Evolutionary conservation across 1,140 invertebrate species (phyloP), one percentile per base, ranked within the genome.

Genomic region (Leucophenga varia): DNA sequence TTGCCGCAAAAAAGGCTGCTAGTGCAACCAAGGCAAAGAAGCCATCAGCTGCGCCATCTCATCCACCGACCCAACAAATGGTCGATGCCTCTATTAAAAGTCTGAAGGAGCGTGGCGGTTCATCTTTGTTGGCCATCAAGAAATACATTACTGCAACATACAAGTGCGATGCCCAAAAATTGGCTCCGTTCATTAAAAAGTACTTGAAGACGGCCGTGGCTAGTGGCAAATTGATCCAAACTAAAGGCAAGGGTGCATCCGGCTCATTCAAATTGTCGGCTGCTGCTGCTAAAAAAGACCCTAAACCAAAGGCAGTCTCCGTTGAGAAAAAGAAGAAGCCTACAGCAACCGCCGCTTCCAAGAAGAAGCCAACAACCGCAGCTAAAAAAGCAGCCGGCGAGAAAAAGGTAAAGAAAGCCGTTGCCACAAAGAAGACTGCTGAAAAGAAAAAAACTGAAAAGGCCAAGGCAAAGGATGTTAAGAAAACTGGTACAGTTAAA

Each of bases 91-190:
- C 84, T 10, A 85, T 86, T 55, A 77, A 75, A 39, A 76, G 71
- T 25, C 64, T 86, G 44, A 84, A 84, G 48, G 82, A 84, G 54
- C 76, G 80, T 36, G 78, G 78, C 43, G 83, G 82, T 12, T 84
- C 81, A 1, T 84, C 82, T 1, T 65, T 83, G 22, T 78, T 81
- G 52, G 82, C 82, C 8, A 84, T 85, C 64, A 84, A 84, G 65
- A 85, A 85, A 60, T 84, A 84, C 72, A 80, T 84, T 40, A 63
- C 76, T 13, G 74, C 78, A 3, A 79, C 77, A 34, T 83, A 82
- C 73, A 82, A 81, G 37, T 49, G 46, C 25, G 50, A 83, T 68
- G 75, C 77, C 12, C 80, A 82, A 45, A 82, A 81, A 64, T 56
- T 79, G 47, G 77, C 81, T 6, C 79, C 81, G n/a, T 84, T 82